A percentile compares a stretch with the other conserved stretches of the same genome.
Conservation (phyloP, 2,113 vertebrate genomes). For the Centropus unirufus region DNA sequence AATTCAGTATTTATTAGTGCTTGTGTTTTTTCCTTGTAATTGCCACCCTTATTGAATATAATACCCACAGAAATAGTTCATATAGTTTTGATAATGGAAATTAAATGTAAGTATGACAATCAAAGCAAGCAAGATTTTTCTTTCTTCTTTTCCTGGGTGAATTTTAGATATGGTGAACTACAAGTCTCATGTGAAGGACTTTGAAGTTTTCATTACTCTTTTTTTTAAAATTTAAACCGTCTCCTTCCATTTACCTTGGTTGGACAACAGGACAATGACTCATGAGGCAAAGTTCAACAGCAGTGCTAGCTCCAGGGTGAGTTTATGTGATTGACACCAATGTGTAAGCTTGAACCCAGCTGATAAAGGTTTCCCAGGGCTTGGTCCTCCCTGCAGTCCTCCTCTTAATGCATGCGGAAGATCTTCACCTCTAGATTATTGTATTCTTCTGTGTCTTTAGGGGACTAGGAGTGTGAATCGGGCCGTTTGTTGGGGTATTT, state of each 20-base stretch:
- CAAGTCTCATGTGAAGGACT: not conserved
- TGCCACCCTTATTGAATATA: not conserved
- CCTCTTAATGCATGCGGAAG: not conserved
- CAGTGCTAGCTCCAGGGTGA: not conserved
- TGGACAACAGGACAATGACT: not conserved
- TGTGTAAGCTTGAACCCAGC: not conserved
- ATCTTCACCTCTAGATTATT: not conserved
- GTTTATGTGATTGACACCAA: rapidly evolving
- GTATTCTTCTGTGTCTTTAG: not conserved
- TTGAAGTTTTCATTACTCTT: not conserved
- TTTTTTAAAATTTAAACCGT: not conserved
- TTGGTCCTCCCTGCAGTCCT: not conserved
- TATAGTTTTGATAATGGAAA: not conserved
- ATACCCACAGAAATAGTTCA: not conserved
- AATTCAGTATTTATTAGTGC: not conserved
- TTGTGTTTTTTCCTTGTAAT: not conserved
- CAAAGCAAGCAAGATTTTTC: not conserved
- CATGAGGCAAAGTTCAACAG: not conserved
- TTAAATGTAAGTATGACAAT: not conserved
- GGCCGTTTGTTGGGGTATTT: not conserved
- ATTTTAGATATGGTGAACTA: not conserved
- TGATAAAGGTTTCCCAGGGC: not conserved
- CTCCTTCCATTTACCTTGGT: not conserved
- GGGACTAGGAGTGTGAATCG: not conserved
- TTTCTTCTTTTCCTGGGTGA: not conserved